Evolutionary conservation across 2,113 vertebrate species (phyloP), one percentile per base, ranked within the genome.

Genomic region (Forbesichthys papilliferus): DNA sequence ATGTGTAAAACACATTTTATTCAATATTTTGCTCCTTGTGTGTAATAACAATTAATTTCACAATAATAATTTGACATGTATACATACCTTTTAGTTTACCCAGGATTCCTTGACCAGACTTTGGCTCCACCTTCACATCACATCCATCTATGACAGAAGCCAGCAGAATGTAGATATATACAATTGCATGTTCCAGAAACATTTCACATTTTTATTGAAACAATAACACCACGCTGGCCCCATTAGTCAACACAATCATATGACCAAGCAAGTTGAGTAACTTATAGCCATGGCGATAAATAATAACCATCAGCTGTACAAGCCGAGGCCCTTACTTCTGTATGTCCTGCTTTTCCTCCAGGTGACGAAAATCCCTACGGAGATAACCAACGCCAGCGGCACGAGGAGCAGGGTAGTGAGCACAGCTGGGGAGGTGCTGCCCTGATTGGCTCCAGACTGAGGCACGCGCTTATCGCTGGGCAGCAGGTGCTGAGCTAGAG

Each of bases 341-440:
- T 89, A 95, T 86, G 78, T 89, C 90, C 94, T 88, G 85, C 91
- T 91, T 82, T 95, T 99, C 80, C 89, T 96, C 95, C 95, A 98
- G 77, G 91, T 93, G 88, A 98, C 92, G 83, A 96, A 95, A 62
- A 92, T 66, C 33, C 91, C 93, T 68, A 95, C 89, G 76, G 91
- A 87, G 74, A 97, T 77, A 82, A 98, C 91, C 61, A 95, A 74
- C 87, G 92, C 81, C 81, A 96, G 75, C 33, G 96, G 96, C 66
- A 97, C 86, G 66, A 95, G 90, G 75, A 99, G 94, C 73, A 99
- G 93, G 54, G 93, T 92, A 77, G 94, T 97, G 89, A 98, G 92
- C 78, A 98, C 82, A 68, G 93, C 89, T 20, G 95, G 88, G 1
- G 95, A 92, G 0, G 11, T 18, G 74, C 94, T 86, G 13, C 93